Evolutionary conservation across 1,140 invertebrate species (phyloP).

Genomic region (Oryzaephilus surinamensis): DNA sequence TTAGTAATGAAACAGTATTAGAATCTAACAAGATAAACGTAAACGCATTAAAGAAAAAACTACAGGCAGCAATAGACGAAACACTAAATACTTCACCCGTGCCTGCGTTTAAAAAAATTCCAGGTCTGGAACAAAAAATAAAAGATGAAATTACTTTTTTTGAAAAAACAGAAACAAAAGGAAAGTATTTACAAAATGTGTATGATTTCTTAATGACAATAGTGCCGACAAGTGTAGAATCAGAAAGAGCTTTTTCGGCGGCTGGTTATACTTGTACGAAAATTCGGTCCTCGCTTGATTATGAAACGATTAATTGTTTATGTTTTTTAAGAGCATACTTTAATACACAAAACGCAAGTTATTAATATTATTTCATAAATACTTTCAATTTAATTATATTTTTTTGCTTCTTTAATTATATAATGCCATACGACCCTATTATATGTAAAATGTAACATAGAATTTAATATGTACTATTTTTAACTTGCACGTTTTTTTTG

Average conservation of each 20-base stretch:
- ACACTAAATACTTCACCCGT: slow-evolving; percentile 7
- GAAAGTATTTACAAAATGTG: slow-evolving; percentile 14
- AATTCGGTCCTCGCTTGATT: slow-evolving; percentile 3
- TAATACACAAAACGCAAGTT: slow-evolving; percentile 2
- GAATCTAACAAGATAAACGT: slow-evolving; percentile 8
- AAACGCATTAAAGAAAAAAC: slow-evolving; percentile 8
- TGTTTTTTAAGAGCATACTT: slow-evolving; percentile 6
- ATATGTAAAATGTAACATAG: neutral
- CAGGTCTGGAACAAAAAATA: slow-evolving; percentile 11
- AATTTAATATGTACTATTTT: too few relatives aligned
- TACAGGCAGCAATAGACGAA: slow-evolving; percentile 6
- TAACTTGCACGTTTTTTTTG: too few relatives aligned
- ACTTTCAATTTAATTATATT: slow-evolving; percentile 5
- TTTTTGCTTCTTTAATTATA: slow-evolving; percentile 4
- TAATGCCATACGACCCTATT: slow-evolving; percentile 4
- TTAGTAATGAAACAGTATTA: slow-evolving; percentile 9
- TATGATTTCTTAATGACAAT: slow-evolving; percentile 21
- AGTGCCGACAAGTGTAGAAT: slow-evolving; percentile 11
- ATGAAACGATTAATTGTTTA: slow-evolving; percentile 1
- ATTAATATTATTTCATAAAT: slow-evolving; percentile 1
- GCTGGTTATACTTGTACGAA: slow-evolving; percentile 7
- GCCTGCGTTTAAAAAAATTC: slow-evolving; percentile 9
- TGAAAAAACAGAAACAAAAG: slow-evolving; percentile 18
- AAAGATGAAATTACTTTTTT: slow-evolving; percentile 12
- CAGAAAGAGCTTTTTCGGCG: slow-evolving; percentile 12